Evolutionary conservation across 2,888 invertebrate genomes (phyloP).

Genomic region (Zelleria hepariella): DNA sequence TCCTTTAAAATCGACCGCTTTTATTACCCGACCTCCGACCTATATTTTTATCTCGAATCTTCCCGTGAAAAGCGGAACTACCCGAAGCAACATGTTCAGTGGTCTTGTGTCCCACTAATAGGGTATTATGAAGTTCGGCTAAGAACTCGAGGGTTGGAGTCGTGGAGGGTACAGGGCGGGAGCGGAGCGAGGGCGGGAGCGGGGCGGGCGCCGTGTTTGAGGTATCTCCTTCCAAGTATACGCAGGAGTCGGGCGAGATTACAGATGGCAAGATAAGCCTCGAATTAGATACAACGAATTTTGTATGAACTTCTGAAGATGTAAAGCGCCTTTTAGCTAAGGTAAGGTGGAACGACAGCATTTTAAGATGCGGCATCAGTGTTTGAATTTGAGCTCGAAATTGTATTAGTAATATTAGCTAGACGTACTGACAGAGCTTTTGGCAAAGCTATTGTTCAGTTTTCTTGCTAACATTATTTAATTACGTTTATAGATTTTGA

Average conservation of each 20-base stretch:
- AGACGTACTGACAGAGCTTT: not conserved
- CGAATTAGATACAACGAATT: conserved; percentile 69
- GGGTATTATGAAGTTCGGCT: conserved; percentile 66
- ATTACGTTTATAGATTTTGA: too few species aligned
- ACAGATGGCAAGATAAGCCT: conserved; percentile 69
- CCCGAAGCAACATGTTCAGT: conserved; percentile 36
- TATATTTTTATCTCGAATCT: not conserved
- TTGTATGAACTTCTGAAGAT: conserved; percentile 65
- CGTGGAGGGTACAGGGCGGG: conserved; percentile 18
- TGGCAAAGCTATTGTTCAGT: too few species aligned
- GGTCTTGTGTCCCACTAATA: conserved; percentile 55
- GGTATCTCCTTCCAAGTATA: conserved; percentile 45
- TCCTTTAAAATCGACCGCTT: not conserved
- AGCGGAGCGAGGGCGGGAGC: conserved; percentile 21
- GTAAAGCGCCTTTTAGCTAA: conserved; percentile 40
- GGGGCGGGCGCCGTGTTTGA: conserved; percentile 40
- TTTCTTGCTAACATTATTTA: too few species aligned
- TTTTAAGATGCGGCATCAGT: not conserved
- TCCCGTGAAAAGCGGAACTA: conserved; percentile 22
- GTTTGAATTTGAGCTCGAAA: not conserved
- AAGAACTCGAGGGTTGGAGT: conserved; percentile 44
- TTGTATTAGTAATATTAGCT: not conserved
- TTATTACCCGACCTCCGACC: not conserved
- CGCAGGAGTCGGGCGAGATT: conserved; percentile 52
- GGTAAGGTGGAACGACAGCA: not conserved